Percentiles rank a stretch among this genome's conserved stretches.
These are phyloP conservation scores for Macroteleia sp. DNA, from an alignment of 2,888 invertebrate genomes.

Conservation along the genomic window DNA sequence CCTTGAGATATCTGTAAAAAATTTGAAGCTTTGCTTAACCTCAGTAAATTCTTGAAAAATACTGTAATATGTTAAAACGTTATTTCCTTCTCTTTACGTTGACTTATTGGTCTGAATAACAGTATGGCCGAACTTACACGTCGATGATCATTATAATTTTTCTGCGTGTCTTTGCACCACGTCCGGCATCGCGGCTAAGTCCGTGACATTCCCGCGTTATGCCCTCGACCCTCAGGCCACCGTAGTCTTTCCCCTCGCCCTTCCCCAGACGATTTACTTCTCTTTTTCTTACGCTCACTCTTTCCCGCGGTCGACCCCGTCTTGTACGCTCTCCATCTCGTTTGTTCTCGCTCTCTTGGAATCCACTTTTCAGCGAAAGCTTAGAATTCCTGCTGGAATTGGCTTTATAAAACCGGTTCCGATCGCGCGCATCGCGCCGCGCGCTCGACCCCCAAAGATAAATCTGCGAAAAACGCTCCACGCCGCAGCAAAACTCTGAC, in stretches of 20 bases:
- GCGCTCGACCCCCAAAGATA: slow-evolving; percentile 60
- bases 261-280: slow-evolving; percentile 23
- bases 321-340: slow-evolving; percentile 37
- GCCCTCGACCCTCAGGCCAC: slow-evolving; percentile 54
- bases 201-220: slow-evolving; percentile 61
- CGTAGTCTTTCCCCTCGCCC: slow-evolving; percentile 3
- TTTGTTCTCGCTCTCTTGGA: slow-evolving; percentile 65
- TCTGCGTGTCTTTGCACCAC: slow-evolving; percentile 41
- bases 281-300: slow-evolving; percentile 49
- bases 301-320: slow-evolving; percentile 33
- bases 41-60: slow-evolving; percentile 13
- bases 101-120: slow-evolving; percentile 39
- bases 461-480: slow-evolving; percentile 66
- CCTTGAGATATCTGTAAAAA: too few species aligned
- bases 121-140: slow-evolving; percentile 24
- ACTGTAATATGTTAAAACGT: slow-evolving; percentile 23
- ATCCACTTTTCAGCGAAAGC: slow-evolving; percentile 75
- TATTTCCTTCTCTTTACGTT: slow-evolving; percentile 12
- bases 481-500: slow-evolving; percentile 63
- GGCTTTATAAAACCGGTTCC: slow-evolving; percentile 73
- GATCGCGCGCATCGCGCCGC: slow-evolving; percentile 54
- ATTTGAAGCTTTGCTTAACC: too few species aligned
- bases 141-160: slow-evolving; percentile 57
- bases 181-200: slow-evolving; percentile 43
- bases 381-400: slow-evolving; percentile 72